phyloP scores from a whole-genome alignment of 2,797 vertebrate species.

The Bradypodion pumilum region DNA sequence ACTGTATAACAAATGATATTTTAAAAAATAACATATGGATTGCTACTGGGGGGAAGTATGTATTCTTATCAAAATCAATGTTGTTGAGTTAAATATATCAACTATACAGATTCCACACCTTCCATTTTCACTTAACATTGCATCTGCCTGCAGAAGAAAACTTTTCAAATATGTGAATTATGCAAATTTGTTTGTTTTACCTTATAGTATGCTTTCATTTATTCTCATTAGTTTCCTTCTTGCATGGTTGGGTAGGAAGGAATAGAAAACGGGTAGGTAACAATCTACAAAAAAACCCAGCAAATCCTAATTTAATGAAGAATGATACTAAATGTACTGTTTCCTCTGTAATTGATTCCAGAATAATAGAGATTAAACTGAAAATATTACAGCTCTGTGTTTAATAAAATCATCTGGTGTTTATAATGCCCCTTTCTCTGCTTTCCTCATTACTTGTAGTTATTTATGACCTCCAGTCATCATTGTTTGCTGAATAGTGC shows the following conservation, averaged over 20 bases:
- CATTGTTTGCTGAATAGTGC: conserved; percentile 28
- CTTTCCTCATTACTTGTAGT: conserved; percentile 40
- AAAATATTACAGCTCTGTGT: neutral
- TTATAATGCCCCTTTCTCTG: conserved; percentile 27
- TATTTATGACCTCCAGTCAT: conserved; percentile 29
- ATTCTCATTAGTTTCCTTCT: conserved; percentile 42
- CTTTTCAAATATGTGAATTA: conserved; percentile 24
- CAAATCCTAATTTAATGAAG: conserved; percentile 18
- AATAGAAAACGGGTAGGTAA: conserved; percentile 36
- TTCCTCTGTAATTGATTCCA: conserved; percentile 30
- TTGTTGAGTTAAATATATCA: conserved; percentile 37
- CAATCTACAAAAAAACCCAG: neutral
- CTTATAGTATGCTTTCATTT: conserved; percentile 44
- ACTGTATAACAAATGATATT: neutral
- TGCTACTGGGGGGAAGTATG: neutral
- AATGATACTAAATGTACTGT: conserved; percentile 18
- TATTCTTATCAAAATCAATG: conserved; percentile 14
- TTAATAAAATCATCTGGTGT: conserved; percentile 37
- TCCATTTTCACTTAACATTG: conserved; percentile 29
- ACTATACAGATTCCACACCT: neutral
- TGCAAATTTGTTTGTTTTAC: conserved; percentile 9
- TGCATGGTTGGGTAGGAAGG: neutral
- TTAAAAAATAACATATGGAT: conserved; percentile 12
- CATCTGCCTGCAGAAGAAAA: conserved; percentile 14
- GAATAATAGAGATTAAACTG: neutral